Conservation (phyloP, 2,113 vertebrate genomes). For the Brachirus orientalis region DNA sequence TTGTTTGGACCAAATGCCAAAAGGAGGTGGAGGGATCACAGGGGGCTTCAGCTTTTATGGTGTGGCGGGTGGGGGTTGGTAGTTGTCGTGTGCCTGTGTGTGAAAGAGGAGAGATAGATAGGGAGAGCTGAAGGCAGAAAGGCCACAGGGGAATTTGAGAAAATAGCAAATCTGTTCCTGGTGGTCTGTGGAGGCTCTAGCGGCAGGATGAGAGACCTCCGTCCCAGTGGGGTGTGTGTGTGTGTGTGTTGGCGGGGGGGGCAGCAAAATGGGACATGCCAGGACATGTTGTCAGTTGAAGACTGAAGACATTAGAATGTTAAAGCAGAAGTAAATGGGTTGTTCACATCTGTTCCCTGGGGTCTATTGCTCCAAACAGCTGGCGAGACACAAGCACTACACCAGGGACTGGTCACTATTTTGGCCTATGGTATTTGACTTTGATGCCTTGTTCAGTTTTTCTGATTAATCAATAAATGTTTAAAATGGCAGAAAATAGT, state of each 20-base stretch:
- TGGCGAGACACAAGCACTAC: neutral
- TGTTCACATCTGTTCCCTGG: conserved; percentile 56
- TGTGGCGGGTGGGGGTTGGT: conserved; percentile 67
- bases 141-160: conserved; percentile 58
- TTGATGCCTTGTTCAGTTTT: neutral
- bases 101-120: conserved; percentile 25
- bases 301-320: conserved; percentile 43
- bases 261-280: conserved; percentile 73
- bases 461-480: too few species aligned
- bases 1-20: conserved; percentile 78
- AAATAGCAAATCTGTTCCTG: conserved; percentile 55
- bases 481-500: too few species aligned
- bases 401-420: neutral
- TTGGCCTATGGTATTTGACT: conserved; percentile 12
- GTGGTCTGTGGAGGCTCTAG: conserved; percentile 61
- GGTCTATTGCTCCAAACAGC: conserved; percentile 40
- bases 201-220: conserved; percentile 56
- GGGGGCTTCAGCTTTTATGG: conserved; percentile 62
- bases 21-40: conserved; percentile 60
- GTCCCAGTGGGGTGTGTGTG: too few species aligned
- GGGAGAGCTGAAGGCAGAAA: conserved; percentile 48
- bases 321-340: conserved; percentile 53
- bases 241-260: conserved; percentile 47
- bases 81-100: conserved; percentile 57
- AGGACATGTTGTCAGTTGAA: conserved; percentile 69